These are phyloP conservation scores for Cinara cedri DNA, from an alignment of 2,888 invertebrate genomes.

Conservation along the genomic window DNA sequence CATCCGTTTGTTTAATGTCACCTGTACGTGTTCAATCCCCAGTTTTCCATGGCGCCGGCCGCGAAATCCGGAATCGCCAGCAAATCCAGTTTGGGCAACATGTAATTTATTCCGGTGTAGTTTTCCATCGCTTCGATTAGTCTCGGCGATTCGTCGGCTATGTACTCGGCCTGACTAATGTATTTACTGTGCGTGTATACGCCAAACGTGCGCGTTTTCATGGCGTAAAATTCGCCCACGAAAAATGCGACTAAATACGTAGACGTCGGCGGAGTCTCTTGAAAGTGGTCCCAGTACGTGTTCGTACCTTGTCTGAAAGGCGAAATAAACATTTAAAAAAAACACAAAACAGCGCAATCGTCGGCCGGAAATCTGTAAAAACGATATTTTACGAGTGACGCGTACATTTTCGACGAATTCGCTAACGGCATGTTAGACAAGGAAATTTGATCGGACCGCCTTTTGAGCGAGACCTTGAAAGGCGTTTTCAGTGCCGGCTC, in stretches of 20 bases:
- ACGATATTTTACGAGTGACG: too few relatives aligned
- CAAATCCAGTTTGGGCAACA: conserved; percentile 84
- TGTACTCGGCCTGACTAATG: conserved; percentile 64
- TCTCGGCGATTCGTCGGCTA: conserved; percentile 68
- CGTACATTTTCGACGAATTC: conserved; percentile 61
- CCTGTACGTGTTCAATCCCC: conserved; percentile 83
- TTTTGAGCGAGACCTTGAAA: conserved; percentile 76
- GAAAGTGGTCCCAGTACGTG: conserved; percentile 56
- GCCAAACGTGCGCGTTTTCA: conserved; percentile 61
- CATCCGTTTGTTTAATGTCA: conserved; percentile 59
- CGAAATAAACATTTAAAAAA: neutral
- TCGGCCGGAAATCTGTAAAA: too few relatives aligned
- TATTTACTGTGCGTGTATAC: conserved; percentile 58
- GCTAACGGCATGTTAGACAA: conserved; percentile 79
- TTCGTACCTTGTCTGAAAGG: neutral
- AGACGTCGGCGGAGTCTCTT: conserved; percentile 59
- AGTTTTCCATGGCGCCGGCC: conserved; percentile 85
- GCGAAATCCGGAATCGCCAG: conserved; percentile 87
- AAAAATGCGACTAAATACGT: conserved; percentile 82
- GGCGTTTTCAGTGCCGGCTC: conserved; percentile 87
- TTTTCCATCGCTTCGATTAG: conserved; percentile 68
- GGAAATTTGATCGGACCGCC: conserved; percentile 69
- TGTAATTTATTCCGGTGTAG: conserved; percentile 70
- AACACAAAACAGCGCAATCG: too few relatives aligned
- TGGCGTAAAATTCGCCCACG: conserved; percentile 75